Base-by-base conservation (phyloP, 2,888 invertebrate species). In the Callinectes sapidus region DNA sequence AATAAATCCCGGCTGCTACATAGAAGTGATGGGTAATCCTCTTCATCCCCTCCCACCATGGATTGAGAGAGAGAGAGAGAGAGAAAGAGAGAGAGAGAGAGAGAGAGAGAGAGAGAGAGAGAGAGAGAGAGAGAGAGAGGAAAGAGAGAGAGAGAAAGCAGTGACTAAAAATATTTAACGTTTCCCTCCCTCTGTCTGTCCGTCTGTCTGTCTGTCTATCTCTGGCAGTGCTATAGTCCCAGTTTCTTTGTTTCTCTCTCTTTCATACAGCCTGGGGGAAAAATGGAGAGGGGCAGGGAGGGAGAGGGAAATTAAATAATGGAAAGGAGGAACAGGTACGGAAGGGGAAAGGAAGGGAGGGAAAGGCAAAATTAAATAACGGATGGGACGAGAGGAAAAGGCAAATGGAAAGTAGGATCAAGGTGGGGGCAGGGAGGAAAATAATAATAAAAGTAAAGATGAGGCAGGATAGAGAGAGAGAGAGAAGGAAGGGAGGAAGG, bases 31-130 rank as follows among this genome's bases (percentile, higher is more conserved):
- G 66, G 48, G 39, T 28, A 87, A 87, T 39, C 48, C 28, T n/a
- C 81, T 48, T 87, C 87, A 42, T 87, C 48, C 87, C 14, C 87
- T 35, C 3, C 81, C 14, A 14, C 81, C 18, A 35, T 32, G 81
- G 81, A 81, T 81, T 71, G 18, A 48, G 71, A 86, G 87, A 61
- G 90, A 61, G 90, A 87, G 66, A 35, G 89, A 85, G 86, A 55
- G 90, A 92, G 90, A 89, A 85, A 92, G 92, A 55, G 81, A 55
- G 39, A 89, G 89, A 92, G 89, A 77, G 89, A 48, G 81, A 92
- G 88, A 77, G 77, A 48, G 23, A 71, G 89, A 14, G 39, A 87
- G 87, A 55, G 18, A 66, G 71, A 86, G 87, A 61, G 90, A 61
- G 90, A 87, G 66, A 35, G 89, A 85, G 86, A 55, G 90, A 92